Percentiles rank a stretch among this genome's conserved stretches.
phyloP scores from a whole-genome alignment of 1,140 invertebrate species.

The Lasaia peninsularis region DNA sequence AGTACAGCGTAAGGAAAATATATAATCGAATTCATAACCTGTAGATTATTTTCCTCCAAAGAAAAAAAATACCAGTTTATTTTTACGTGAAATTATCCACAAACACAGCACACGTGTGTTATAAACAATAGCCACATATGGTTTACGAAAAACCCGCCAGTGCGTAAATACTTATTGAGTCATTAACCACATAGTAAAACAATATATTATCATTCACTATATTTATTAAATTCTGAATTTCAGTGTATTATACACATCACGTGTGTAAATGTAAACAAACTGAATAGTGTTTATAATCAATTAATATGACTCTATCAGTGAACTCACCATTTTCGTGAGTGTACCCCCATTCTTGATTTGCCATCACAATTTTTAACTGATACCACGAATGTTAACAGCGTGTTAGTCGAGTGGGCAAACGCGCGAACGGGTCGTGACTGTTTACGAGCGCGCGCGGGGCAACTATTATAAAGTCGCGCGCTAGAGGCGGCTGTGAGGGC shows the following conservation, averaged over 20 bases:
- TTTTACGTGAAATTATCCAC: background rate
- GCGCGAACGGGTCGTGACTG: slow-evolving; percentile 57
- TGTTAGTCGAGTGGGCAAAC: slow-evolving; percentile 51
- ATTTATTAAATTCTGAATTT: slow-evolving; percentile 3
- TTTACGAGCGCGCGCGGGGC: slow-evolving; percentile 40
- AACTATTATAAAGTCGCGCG: slow-evolving; percentile 54
- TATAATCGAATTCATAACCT: too few relatives aligned
- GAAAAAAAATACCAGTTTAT: background rate
- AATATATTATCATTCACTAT: background rate
- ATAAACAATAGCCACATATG: slow-evolving; percentile 5
- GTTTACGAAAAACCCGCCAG: slow-evolving; percentile 4
- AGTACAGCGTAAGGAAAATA: background rate
- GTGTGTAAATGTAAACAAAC: slow-evolving; percentile 71
- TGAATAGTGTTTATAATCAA: slow-evolving; percentile 38
- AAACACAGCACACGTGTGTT: background rate
- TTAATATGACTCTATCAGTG: slow-evolving; percentile 22
- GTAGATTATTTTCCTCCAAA: background rate
- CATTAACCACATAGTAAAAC: slow-evolving; percentile 19
- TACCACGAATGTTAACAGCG: slow-evolving; percentile 35
- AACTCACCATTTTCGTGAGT: slow-evolving; percentile 73
- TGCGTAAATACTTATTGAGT: slow-evolving; percentile 7
- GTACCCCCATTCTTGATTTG: slow-evolving; percentile 71
- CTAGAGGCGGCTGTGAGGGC: slow-evolving; percentile 20
- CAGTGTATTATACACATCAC: slow-evolving; percentile 39
- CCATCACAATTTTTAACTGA: slow-evolving; percentile 49